Base-by-base conservation (phyloP, 1,140 invertebrate genomes). In the Drosophila aff. region DNA sequence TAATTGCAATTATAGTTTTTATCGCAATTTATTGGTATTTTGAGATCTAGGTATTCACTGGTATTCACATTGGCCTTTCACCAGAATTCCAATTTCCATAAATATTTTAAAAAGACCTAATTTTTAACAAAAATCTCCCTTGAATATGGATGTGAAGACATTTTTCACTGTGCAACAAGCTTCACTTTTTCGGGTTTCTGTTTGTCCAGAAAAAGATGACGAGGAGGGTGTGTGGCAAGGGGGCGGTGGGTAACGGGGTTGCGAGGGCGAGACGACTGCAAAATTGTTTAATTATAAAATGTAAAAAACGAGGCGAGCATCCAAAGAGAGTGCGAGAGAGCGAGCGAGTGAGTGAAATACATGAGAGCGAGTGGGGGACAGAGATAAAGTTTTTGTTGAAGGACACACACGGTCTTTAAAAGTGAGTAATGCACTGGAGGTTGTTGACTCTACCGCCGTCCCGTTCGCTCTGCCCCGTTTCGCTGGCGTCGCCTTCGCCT, bases 201-300 rank as follows among this genome's bases (percentile, higher is more conserved):
- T 79, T 76, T 81, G 58, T 65, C 61, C 60, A 77, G 46, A 65
- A 78, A 52, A 63, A 60, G 57, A 67, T 69, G 81, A 76, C 40
- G 61, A 47, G 43, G 58, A 43, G 62, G 28, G 47, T 33, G 31
- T 43, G 21, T 15, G 31, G 40, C 18, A 41, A 38, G 11, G 43
- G 33, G 57, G 44, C 15, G 52, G 43, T 44, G 55, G 23, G 50
- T 52, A 15, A 26, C 50, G 65, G 53, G 43, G 44, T 43, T 13
- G 31, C 47, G 43, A 23, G 47, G 59, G 58, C 36, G 63, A 63
- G 71, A 55, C 67, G 60, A 69, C 69, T 83, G 63, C 61, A 82
- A 85, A 91, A 86, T 84, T 86, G 82, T 91, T 91, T 91, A 86
- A 91, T 91, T 91, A 91, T 91, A 85, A 91, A 92, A 81, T 82